Evolutionary conservation across 2,888 invertebrate species (phyloP).

Genomic region (Vanessa cardui): DNA sequence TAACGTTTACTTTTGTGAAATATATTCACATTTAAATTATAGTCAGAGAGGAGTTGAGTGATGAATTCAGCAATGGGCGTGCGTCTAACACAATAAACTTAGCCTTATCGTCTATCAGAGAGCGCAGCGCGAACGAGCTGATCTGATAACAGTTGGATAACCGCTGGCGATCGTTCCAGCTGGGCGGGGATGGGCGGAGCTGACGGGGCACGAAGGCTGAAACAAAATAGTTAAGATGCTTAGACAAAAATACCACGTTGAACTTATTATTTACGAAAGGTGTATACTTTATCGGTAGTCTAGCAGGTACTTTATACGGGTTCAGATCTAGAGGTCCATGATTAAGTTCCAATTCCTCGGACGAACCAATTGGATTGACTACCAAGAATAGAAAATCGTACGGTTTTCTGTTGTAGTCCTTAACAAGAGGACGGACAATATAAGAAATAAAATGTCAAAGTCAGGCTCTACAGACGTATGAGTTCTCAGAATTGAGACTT

Average conservation of each 20-base stretch:
- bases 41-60: background rate
- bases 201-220: background rate
- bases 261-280: too few species aligned
- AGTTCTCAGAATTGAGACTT: too few species aligned
- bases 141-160: conserved; percentile 14
- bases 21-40: background rate
- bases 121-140: background rate
- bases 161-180: background rate
- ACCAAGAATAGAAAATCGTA: too few species aligned
- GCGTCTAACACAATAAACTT: conserved; percentile 18
- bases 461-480: too few species aligned
- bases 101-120: conserved; percentile 17
- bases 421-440: too few species aligned
- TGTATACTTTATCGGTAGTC: too few species aligned
- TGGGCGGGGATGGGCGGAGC: conserved; percentile 8
- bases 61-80: conserved; percentile 5
- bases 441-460: too few species aligned
- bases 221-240: background rate
- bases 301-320: too few species aligned
- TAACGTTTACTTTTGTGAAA: background rate
- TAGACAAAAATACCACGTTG: background rate
- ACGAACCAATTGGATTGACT: too few species aligned
- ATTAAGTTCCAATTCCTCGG: too few species aligned
- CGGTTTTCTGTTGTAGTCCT: too few species aligned
- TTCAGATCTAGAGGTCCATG: too few species aligned